Evolutionary conservation across 2,113 vertebrate genomes (phyloP).

Genomic region (Stercorarius parasiticus): DNA sequence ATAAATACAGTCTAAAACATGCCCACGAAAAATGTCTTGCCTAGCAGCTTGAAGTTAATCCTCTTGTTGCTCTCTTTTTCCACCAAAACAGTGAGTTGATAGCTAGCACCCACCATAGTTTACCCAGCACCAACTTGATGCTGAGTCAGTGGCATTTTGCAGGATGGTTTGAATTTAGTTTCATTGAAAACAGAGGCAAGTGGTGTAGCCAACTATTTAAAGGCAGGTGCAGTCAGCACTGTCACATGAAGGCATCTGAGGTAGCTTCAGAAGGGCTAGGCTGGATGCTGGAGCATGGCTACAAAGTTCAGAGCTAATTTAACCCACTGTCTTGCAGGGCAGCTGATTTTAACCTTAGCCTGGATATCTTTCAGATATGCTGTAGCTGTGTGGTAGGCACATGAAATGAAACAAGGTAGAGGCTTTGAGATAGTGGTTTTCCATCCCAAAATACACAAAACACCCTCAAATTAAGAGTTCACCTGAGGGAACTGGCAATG

Average conservation of each 20-base stretch:
- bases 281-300: background rate
- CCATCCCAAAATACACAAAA: background rate
- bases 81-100: background rate
- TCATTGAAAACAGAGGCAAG: background rate
- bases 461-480: background rate
- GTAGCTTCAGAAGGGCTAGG: background rate
- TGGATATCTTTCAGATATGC: background rate
- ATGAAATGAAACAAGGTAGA: background rate
- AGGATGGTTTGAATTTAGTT: background rate
- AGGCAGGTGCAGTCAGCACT: background rate
- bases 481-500: background rate
- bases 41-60: background rate
- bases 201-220: background rate
- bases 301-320: background rate
- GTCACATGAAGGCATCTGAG: background rate
- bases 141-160: background rate
- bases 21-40: background rate
- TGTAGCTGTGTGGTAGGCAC: background rate
- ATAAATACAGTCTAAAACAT: background rate
- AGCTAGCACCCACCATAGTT: background rate
- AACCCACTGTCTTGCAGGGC: background rate
- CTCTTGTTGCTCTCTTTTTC: background rate
- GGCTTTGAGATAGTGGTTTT: background rate
- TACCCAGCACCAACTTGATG: background rate
- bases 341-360: background rate